phyloP scores from a whole-genome alignment of 2,797 vertebrate species.

The Acanthurus leucopareius region DNA sequence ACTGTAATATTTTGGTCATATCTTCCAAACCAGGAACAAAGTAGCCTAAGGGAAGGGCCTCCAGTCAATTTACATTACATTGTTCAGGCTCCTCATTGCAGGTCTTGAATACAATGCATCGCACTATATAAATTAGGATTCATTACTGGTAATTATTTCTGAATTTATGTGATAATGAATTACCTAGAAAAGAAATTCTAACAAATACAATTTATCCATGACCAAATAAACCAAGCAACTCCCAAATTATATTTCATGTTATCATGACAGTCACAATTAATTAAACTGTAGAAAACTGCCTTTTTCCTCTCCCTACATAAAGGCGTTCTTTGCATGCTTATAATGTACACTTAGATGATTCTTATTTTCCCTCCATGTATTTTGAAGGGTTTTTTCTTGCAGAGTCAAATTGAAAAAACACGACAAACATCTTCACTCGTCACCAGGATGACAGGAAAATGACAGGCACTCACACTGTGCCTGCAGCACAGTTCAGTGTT shows the following conservation, averaged over 20 bases:
- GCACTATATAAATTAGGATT: not conserved
- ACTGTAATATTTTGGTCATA: too few relatives aligned
- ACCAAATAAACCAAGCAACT: not conserved
- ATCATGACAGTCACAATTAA: constrained; percentile 1
- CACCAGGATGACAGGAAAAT: constrained; percentile 50
- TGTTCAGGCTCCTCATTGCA: not conserved
- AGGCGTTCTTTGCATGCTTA: not conserved
- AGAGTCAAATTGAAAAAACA: constrained; percentile 32
- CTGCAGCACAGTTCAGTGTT: constrained; percentile 11
- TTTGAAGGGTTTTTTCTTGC: constrained; percentile 39
- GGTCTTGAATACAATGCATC: not conserved
- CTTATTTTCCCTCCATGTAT: not conserved
- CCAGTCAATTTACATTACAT: not conserved
- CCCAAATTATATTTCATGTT: constrained; percentile 12
- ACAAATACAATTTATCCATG: not conserved
- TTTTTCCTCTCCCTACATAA: not conserved
- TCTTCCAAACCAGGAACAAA: not conserved
- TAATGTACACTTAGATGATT: not conserved
- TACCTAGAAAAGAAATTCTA: not conserved
- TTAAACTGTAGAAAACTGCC: constrained; percentile 12
- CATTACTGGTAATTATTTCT: constrained; percentile 1
- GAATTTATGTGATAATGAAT: not conserved
- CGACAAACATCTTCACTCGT: constrained; percentile 30
- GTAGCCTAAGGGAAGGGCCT: not conserved
- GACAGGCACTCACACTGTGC: constrained; percentile 57